Evolutionary conservation across 2,888 invertebrate species (phyloP), one percentile per base, ranked within the genome.

Genomic region (Biston betularia): DNA sequence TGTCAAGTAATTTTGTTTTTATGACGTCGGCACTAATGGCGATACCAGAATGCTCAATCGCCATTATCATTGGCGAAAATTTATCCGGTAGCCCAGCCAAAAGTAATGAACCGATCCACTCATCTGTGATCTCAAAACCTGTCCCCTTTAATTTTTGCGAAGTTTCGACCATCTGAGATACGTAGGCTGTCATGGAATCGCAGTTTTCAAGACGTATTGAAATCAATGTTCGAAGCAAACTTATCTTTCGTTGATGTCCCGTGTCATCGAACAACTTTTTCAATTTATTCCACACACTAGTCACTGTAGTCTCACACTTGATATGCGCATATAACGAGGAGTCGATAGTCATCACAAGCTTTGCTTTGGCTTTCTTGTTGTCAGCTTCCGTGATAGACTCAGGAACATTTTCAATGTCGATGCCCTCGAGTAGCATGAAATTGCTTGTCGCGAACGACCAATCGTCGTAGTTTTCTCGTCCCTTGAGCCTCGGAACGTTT

Each of bases 131-230:
- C n/a, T n/a, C n/a, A n/a, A n/a, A n/a, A 34, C 50, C 50, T 59
- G 24, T 59, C 48, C 10, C 48, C 59, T 12, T 46, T 38, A 38
- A n/a, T n/a, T n/a, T n/a, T n/a, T n/a, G n/a, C n/a, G n/a, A n/a
- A n/a, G n/a, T n/a, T n/a, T n/a, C n/a, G n/a, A n/a, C n/a, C n/a
- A n/a, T n/a, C n/a, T 59, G 59, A 33, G 49, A 49, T 14, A 59
- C 59, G 50, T 59, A 59, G 14, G 38, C 10, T 14, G 35, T 48
- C 59, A 59, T 59, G 38, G 59, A 59, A 59, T 48, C 49, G 33
- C 59, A 49, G 49, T 38, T 59, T 49, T 59, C 48, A 9, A 59
- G 38, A 11, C 49, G 49, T 49, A 57, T 57, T 57, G 57, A 57
- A 45, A 57, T 57, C 7, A 46, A 35, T 11, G 24, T 57, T 57